These are phyloP conservation scores for Eledona agricola DNA, from an alignment of 2,888 invertebrate genomes.

Conservation along the genomic window DNA sequence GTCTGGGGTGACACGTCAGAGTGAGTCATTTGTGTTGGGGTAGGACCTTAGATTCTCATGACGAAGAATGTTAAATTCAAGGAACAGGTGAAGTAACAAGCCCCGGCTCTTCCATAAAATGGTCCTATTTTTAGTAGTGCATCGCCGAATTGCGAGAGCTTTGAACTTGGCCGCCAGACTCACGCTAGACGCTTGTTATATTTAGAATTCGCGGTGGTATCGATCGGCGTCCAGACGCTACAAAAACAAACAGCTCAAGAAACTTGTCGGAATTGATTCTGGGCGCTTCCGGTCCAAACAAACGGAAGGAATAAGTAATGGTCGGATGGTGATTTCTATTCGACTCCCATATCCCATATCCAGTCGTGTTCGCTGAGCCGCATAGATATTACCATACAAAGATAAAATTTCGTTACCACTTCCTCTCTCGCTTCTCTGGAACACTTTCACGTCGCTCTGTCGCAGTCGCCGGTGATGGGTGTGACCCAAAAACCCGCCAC, in stretches of 20 bases:
- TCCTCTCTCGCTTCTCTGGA: conserved; percentile 15
- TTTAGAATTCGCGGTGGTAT: conserved; percentile 29
- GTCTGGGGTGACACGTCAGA: conserved; percentile 24
- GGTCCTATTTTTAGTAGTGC: no score
- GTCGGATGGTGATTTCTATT: conserved; percentile 27
- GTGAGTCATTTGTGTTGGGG: conserved; percentile 26
- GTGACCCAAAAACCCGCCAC: conserved; percentile 21
- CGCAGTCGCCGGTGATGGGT: conserved; percentile 21
- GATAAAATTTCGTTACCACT: conserved; percentile 22
- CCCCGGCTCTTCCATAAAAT: no score
- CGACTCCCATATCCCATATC: conserved; percentile 16
- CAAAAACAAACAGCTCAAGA: conserved; percentile 3
- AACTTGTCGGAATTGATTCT: not conserved
- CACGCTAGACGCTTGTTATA: conserved; percentile 29
- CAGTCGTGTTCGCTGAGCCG: conserved; percentile 19
- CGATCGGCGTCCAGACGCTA: conserved; percentile 27
- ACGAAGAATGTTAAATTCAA: no score
- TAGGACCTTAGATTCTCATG: conserved; percentile 9
- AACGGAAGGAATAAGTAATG: conserved; percentile 28
- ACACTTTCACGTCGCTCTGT: conserved; percentile 18
- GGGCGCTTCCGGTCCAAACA: not conserved
- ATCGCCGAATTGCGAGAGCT: conserved; percentile 8
- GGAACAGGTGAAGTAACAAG: no score
- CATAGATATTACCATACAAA: conserved; percentile 31
- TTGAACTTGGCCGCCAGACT: conserved; percentile 25